These are phyloP conservation scores for Mesoclemmys tuberculata DNA, from an alignment of 2,113 vertebrate species.

Conservation along the genomic window DNA sequence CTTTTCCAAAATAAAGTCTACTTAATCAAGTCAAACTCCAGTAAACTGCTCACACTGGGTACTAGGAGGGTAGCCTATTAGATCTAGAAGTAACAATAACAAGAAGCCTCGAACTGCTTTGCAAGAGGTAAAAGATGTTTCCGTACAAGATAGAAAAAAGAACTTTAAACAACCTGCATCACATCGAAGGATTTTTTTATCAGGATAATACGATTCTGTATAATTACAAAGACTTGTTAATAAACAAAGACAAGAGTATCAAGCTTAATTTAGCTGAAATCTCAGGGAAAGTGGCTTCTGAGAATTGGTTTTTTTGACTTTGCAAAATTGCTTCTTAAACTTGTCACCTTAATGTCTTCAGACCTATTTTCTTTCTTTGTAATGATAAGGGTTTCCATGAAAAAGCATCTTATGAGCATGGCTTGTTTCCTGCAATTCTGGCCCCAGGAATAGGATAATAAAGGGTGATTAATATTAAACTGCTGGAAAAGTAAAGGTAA, in stretches of 20 bases:
- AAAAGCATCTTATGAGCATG: neutral
- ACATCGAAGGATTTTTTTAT: neutral
- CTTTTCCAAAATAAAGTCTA: neutral
- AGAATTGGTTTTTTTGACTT: neutral
- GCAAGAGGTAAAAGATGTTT: neutral
- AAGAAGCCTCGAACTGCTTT: neutral
- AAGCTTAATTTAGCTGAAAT: neutral
- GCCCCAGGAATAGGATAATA: neutral
- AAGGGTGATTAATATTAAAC: neutral
- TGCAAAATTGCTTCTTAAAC: accelerated
- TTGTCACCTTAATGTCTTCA: neutral
- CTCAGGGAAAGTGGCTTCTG: neutral
- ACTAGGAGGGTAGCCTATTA: neutral
- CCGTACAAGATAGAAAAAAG: neutral
- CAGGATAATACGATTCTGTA: accelerated
- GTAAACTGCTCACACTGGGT: neutral
- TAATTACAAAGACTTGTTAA: neutral
- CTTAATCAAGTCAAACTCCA: neutral
- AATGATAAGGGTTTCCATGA: neutral
- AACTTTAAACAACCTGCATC: too few relatives aligned
- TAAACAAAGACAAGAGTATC: neutral
- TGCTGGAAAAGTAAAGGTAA: neutral
- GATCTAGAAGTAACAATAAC: neutral
- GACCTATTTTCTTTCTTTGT: neutral
- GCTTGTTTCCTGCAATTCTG: neutral